A percentile compares a stretch with the other conserved stretches of the same genome.
phyloP scores from a whole-genome alignment of 2,888 invertebrate genomes.

The Argynnis bischoffii region DNA sequence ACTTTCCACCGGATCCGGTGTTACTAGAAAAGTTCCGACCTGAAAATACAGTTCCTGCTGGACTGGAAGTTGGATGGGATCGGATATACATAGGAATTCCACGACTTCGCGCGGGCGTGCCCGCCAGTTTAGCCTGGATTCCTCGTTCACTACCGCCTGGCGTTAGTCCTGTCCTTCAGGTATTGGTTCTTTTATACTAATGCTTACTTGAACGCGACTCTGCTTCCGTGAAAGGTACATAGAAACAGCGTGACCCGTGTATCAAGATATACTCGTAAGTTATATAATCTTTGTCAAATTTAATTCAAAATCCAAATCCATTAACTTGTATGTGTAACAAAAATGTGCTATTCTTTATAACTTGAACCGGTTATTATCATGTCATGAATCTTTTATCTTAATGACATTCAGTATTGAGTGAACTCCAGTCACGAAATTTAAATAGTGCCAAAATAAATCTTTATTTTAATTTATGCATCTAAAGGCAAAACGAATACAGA shows the following conservation, averaged over 20 bases:
- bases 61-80: constrained; percentile 87
- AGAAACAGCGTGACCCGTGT: not conserved
- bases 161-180: constrained; percentile 87
- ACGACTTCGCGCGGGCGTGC: constrained; percentile 87
- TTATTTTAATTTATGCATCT: not conserved
- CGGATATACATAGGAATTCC: constrained; percentile 90
- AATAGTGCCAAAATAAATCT: not conserved
- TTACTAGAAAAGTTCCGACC: constrained; percentile 84
- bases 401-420: not conserved
- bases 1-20: constrained; percentile 84
- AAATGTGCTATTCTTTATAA: not conserved
- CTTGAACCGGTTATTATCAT: not conserved
- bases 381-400: constrained; percentile 20
- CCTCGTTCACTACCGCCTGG: constrained; percentile 84
- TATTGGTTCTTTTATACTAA: constrained; percentile 45
- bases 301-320: too few species aligned
- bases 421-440: not conserved
- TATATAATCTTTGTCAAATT: too few species aligned
- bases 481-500: constrained; percentile 20
- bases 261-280: not conserved
- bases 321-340: not conserved
- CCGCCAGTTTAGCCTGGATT: constrained; percentile 88
- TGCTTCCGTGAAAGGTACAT: not conserved
- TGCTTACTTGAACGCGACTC: not conserved
- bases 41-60: constrained; percentile 89